phyloP scores from a whole-genome alignment of 2,797 vertebrate species.

The Odontamblyopus rebecca region DNA sequence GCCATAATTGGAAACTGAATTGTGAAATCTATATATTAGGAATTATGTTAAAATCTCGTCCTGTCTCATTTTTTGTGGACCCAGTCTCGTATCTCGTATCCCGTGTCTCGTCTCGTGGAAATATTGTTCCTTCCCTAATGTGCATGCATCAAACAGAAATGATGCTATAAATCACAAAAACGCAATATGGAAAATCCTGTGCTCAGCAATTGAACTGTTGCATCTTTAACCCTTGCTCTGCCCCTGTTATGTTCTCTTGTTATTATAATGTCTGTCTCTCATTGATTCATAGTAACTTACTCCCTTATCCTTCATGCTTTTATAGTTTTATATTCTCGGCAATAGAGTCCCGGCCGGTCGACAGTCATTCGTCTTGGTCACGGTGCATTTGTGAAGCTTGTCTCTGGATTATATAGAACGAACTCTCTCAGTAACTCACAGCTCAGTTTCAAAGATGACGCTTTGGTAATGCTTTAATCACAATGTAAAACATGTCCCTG shows the following conservation, averaged over 20 bases:
- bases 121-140: no score
- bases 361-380: conserved; percentile 22
- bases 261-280: conserved; percentile 3
- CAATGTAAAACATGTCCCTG: conserved; percentile 21
- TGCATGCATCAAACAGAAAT: no score
- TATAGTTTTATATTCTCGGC: conserved; percentile 11
- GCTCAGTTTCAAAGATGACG: conserved; percentile 20
- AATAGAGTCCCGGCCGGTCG: conserved; percentile 4
- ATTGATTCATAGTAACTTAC: conserved; percentile 3
- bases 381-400: conserved; percentile 53
- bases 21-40: no score
- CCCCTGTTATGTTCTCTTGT: neutral
- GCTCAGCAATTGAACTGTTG: neutral
- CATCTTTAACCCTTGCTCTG: neutral
- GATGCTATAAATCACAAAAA: no score
- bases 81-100: no score
- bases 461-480: conserved; percentile 31
- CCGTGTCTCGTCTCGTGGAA: no score
- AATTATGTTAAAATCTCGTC: no score
- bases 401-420: conserved; percentile 39
- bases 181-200: no score
- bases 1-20: no score
- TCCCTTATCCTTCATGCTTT: conserved; percentile 17
- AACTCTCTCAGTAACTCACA: conserved; percentile 32
- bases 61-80: no score